Conservation (phyloP, 2,113 vertebrate genomes). For the Bujurquina vittata region DNA sequence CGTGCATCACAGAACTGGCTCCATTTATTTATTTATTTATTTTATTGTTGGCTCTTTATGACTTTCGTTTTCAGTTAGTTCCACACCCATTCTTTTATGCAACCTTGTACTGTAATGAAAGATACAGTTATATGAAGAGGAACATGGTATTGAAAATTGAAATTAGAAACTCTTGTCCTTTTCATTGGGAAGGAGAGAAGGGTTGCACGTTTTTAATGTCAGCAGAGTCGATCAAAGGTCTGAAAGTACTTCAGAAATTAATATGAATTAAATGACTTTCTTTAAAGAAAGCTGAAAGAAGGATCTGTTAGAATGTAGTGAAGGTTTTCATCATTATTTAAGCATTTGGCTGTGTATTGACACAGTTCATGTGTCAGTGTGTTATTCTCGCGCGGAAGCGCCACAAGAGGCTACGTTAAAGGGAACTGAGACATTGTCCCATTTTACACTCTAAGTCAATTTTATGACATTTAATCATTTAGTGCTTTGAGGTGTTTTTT, state of each 20-base stretch:
- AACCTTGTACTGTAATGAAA: slow-evolving; percentile 49
- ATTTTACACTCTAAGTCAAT: neutral
- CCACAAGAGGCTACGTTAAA: neutral
- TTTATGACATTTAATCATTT: slow-evolving; percentile 17
- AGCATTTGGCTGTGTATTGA: neutral
- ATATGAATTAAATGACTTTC: slow-evolving; percentile 11
- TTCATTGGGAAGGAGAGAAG: neutral
- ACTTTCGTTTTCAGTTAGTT: neutral
- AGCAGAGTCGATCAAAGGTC: slow-evolving; percentile 15
- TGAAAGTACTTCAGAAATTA: neutral
- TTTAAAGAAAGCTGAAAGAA: neutral
- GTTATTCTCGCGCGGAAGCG: neutral
- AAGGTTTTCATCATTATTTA: neutral
- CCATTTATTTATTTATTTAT: neutral
- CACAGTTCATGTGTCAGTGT: neutral
- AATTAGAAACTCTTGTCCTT: neutral
- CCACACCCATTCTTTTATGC: neutral
- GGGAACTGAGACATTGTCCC: slow-evolving; percentile 19
- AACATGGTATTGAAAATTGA: slow-evolving; percentile 2
- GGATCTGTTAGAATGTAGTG: neutral
- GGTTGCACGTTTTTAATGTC: slow-evolving; percentile 11
- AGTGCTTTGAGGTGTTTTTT: neutral
- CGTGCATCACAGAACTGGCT: neutral
- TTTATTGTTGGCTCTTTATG: neutral
- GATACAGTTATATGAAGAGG: neutral